Evolutionary conservation across 2,888 invertebrate genomes (phyloP).

Genomic region (Villa cingulata): DNA sequence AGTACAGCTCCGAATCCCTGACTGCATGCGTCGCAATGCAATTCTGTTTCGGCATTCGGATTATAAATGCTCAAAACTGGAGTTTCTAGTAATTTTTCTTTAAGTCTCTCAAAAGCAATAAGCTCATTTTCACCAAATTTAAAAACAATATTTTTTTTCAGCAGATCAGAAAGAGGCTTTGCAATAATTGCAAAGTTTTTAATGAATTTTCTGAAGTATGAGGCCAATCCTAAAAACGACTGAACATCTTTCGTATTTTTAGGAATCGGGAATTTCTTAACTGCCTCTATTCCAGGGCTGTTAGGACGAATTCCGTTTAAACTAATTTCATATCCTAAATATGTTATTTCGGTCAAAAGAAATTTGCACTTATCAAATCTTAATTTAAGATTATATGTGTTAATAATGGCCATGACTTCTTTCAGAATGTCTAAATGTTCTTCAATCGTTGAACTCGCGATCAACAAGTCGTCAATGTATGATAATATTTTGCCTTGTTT

Average conservation of each 20-base stretch:
- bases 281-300: no score
- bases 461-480: slow-evolving; percentile 18
- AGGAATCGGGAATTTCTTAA: no score
- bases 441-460: slow-evolving; percentile 6
- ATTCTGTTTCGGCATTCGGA: slow-evolving; percentile 1
- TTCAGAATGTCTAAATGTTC: slow-evolving; percentile 6
- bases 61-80: no score
- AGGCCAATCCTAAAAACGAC: slow-evolving; percentile 14
- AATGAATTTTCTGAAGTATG: slow-evolving; percentile 16
- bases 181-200: slow-evolving; percentile 2
- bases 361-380: slow-evolving; percentile 15
- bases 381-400: slow-evolving; percentile 12
- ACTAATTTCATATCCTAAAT: no score
- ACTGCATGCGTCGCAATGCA: not conserved
- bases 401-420: slow-evolving; percentile 4
- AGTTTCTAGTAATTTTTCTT: no score
- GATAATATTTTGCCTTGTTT: slow-evolving; percentile 9
- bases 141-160: slow-evolving; percentile 4
- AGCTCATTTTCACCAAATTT: not conserved
- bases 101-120: slow-evolving; percentile 1
- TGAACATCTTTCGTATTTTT: no score
- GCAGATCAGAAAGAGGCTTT: slow-evolving; percentile 4
- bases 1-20: no score
- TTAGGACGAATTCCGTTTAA: no score
- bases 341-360: no score